Evolutionary conservation across 2,113 vertebrate genomes (phyloP).

Genomic region (cattle (Bos taurus)): DNA sequence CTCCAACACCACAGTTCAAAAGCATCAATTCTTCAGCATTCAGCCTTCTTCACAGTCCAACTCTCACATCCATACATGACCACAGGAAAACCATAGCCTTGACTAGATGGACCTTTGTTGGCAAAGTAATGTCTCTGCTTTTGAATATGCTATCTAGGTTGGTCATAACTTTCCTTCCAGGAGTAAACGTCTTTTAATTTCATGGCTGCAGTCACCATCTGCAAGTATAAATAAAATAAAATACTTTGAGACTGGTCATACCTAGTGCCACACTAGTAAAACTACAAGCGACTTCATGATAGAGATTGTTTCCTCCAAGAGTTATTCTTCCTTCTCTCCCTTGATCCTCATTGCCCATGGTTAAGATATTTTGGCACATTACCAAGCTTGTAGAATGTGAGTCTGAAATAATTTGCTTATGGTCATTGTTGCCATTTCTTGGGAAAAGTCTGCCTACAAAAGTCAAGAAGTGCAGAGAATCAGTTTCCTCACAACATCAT

Average conservation of each 20-base stretch:
- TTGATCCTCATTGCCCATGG: neutral
- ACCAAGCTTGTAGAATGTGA: neutral
- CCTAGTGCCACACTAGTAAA: neutral
- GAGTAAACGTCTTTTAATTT: no score
- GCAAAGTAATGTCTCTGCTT: no score
- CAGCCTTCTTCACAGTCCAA: no score
- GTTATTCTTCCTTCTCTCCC: neutral
- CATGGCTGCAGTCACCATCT: no score
- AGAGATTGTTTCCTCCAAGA: neutral
- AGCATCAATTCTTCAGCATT: no score
- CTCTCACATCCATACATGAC: no score
- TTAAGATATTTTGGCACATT: neutral
- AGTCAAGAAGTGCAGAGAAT: neutral
- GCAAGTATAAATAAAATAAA: neutral
- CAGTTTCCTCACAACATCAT: neutral
- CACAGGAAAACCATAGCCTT: no score
- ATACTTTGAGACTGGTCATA: neutral
- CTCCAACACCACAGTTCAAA: no score
- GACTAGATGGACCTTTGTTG: no score
- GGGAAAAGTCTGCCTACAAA: neutral
- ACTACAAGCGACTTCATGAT: neutral
- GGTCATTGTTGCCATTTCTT: neutral
- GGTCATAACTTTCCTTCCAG: no score
- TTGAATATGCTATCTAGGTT: no score
- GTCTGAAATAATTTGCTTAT: neutral